Evolutionary conservation across 2,113 vertebrate species (phyloP), one percentile per base, ranked within the genome.

Genomic region (Nycticebus coucang): DNA sequence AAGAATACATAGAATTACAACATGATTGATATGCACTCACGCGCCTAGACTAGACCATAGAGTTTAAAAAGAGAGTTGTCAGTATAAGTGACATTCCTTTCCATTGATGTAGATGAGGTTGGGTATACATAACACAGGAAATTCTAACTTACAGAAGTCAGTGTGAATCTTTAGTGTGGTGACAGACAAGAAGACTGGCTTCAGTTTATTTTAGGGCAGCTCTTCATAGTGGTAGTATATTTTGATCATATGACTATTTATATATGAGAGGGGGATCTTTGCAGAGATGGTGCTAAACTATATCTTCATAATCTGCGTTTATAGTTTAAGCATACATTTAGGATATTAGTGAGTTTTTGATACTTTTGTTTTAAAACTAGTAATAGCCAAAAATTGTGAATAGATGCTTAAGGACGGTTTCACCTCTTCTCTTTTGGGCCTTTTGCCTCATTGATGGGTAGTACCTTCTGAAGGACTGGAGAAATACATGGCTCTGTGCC

Each of bases 391-490:
- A 89, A 83, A 87, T 22, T 86, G 13, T 77, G 35, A 81, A 62
- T 15, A 75, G 41, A 22, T 18, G 24, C 6, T 28, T 5, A 72
- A 37, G 7, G 10, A 4, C n/a, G 7, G 28, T 45, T 71, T 91
- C 45, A 50, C 45, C 2, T n/a, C 11, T 1, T 55, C 92, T 33
- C 81, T 88, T 15, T 14, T 79, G 30, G 72, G 69, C 14, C 41
- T 94, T 50, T 60, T 85, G 9, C 4, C 5, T 95, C 10, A 18
- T 59, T 18, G 91, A 60, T 84, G 87, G 64, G 24, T 78, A 74
- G 57, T 96, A 57, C 28, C 90, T 94, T 96, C 90, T 91, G 68
- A 96, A 97, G 95, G 33, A 17, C 0, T 93, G 30, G 89, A 59
- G 8, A 96, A 90, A 79, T 93, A 55, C 84, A 4, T 88, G 7